Base-by-base conservation (phyloP, 2,797 vertebrate species). In the Hafferia zeledoni region DNA sequence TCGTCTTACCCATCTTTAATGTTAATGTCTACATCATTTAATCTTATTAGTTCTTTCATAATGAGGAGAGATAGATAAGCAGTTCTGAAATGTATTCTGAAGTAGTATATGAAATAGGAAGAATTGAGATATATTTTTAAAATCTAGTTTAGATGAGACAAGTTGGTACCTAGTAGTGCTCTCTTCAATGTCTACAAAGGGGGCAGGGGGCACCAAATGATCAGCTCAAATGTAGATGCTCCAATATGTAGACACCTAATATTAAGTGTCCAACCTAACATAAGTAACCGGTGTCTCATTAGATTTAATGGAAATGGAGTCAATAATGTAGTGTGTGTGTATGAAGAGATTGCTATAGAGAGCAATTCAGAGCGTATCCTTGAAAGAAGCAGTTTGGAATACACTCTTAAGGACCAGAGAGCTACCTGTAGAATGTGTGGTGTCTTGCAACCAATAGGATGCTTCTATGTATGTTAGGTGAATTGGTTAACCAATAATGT, bases 171-270 rank as follows among this genome's bases (percentile, higher is more conserved):
- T 9, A 31, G 30, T 43, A 84, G 18, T 23, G 5, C 1, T 70
- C 8, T 46, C 24, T n/a, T 52, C 24, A 52, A 39, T 18, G 5
- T 43, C 53, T 71, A 4, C 68, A 25, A 64, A 59, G 9, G 9
- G 5, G 8, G 4, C 2, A 6, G 10, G 9, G 18, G 9, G 4
- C 9, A 41, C 4, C 18, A 68, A 28, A 18, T 23, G 4, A 46
- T 57, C 24, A 83, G 10, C 46, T 69, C 12, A 33, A 43, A 53
- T 6, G 8, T 23, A 61, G 9, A 13, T 83, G 11, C 4, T 64
- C 9, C 35, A 22, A 68, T 83, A 25, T 60, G 24, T 65, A 85
- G 23, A 30, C 17, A 69, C 9, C 8, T 64, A 53, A 43, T 3
- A 47, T 5, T 46, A 33, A 41, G 9, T 31, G 17, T 53, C 15